A percentile compares a stretch with the other conserved stretches of the same genome.
Conservation (phyloP, 2,797 vertebrate species). For the Fratercula arctica region DNA sequence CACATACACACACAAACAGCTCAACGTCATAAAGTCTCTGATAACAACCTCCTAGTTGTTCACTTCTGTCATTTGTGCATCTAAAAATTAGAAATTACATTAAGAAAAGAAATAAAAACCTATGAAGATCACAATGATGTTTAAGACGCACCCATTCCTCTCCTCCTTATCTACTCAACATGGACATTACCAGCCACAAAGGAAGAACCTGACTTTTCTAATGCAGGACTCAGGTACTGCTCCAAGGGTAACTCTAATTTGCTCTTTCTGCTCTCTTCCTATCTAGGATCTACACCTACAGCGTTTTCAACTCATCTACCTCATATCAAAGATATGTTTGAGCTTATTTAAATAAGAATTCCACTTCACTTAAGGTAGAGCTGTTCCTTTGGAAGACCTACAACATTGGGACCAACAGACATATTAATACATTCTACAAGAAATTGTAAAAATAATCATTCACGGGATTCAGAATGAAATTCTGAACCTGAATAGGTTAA, state of each 20-base stretch:
- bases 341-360: neutral
- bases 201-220: neutral
- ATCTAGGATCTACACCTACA: neutral
- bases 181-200: neutral
- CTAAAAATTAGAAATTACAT: neutral
- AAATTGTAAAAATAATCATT: neutral
- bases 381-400: neutral
- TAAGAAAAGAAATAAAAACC: neutral
- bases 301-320: neutral
- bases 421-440: neutral
- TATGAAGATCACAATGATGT: neutral
- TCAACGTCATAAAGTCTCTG: neutral
- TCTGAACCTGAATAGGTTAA: neutral
- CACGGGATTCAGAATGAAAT: neutral
- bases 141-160: neutral
- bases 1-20: neutral
- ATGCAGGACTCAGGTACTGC: neutral
- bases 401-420: neutral
- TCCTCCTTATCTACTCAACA: neutral
- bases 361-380: neutral
- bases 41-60: neutral
- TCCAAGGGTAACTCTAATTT: neutral
- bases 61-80: neutral
- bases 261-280: neutral
- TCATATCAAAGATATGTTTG: neutral